phyloP scores from a whole-genome alignment of 2,113 vertebrate genomes.

The Muscicapa adusta region DNA sequence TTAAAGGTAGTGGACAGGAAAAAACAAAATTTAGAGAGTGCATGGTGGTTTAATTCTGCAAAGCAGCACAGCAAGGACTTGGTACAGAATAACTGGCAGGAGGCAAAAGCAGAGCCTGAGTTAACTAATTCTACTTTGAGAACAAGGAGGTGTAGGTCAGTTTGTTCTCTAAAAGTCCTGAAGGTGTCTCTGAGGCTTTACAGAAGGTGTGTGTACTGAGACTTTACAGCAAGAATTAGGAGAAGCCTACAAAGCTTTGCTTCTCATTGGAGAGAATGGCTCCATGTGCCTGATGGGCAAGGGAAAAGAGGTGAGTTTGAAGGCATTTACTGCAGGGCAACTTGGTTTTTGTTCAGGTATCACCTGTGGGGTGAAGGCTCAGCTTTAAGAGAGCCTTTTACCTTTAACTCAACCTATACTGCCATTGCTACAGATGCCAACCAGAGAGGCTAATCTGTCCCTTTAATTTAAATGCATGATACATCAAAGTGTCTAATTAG shows the following conservation, averaged over 20 bases:
- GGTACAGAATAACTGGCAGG: background rate
- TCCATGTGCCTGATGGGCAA: rapidly evolving
- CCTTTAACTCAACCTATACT: background rate
- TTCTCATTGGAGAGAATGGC: background rate
- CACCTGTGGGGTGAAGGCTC: background rate
- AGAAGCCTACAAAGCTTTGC: background rate
- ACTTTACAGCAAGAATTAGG: background rate
- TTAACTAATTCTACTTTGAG: background rate
- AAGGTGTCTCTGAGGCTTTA: background rate
- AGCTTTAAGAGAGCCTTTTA: background rate
- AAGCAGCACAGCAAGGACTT: background rate
- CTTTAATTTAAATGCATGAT: background rate
- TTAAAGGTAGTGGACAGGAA: background rate
- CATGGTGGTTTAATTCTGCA: background rate
- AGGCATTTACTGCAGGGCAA: background rate
- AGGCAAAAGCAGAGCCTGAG: background rate
- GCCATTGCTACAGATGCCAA: background rate
- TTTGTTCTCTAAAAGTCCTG: background rate
- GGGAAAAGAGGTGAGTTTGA: background rate
- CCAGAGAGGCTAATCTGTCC: background rate
- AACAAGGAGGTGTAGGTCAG: background rate
- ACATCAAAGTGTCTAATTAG: background rate
- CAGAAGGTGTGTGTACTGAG: background rate
- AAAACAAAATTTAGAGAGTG: background rate
- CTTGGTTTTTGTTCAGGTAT: background rate